Conservation (phyloP, 2,113 vertebrate genomes). For the Zingel zingel region DNA sequence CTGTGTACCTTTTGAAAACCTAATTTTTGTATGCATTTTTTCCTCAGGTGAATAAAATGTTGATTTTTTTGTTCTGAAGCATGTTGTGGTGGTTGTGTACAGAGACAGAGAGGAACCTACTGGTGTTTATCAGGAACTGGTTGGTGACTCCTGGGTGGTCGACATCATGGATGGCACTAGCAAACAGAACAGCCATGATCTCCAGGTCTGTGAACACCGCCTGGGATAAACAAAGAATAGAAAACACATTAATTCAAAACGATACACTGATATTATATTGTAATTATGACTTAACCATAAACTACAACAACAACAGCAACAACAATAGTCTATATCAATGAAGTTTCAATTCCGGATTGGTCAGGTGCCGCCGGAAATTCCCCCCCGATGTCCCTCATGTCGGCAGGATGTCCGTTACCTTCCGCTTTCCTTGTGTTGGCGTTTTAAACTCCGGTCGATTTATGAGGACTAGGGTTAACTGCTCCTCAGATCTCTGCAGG, state of each 20-base stretch:
- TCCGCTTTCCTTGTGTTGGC: no score
- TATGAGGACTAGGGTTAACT: no score
- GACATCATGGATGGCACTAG: conserved; percentile 94
- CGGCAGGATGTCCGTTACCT: no score
- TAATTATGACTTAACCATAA: not conserved
- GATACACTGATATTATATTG: not conserved
- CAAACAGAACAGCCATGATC: conserved; percentile 92
- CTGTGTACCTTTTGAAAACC: no score
- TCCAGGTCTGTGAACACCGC: conserved; percentile 94
- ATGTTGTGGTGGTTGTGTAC: not conserved
- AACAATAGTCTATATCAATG: no score
- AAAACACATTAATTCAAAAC: not conserved
- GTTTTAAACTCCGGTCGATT: no score
- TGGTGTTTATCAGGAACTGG: conserved; percentile 96
- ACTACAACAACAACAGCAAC: not conserved
- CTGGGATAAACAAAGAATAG: conserved; percentile 64
- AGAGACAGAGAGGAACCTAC: conserved; percentile 76
- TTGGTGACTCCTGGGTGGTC: conserved; percentile 95
- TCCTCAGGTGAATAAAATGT: not conserved
- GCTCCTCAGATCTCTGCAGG: no score
- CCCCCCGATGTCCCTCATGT: no score
- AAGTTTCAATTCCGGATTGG: no score
- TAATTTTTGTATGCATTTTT: no score
- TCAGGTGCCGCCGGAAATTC: no score
- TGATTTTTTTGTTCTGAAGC: not conserved